Base-by-base conservation (phyloP, 1,140 invertebrate species). In the Laupala kohalensis region DNA sequence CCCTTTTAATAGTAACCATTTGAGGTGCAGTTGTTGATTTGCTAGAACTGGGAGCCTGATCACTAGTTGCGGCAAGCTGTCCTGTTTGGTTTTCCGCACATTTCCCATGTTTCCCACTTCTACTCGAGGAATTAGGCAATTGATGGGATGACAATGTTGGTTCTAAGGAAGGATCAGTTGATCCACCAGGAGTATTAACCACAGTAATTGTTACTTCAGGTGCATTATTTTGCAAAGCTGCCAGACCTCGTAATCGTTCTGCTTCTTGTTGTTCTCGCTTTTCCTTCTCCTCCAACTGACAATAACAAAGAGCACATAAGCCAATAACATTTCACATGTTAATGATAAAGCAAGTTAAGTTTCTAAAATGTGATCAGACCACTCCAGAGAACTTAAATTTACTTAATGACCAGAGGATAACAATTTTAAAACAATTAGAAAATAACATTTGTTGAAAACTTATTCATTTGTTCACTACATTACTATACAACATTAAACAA, bases 1-100 rank as follows among this genome's bases (percentile, higher is more conserved):
- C 86, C 25, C 89, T 80, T 69, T 89, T 85, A 74, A 91, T 91
- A 2, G 90, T 91, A 5, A 91, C 90, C 78, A 91, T 90, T 71
- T 89, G 86, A 29, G 86, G 70, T 23, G 70, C 30, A 9, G 67
- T 28, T 6, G 75, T 77, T 74, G 65, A 64, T 67, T 28, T 73
- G 53, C 73, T 29, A 23, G 67, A 0, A 68, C 2, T 29, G 23
- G 26, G 2, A 23, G 24, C 28, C n/a, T 27, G 5, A 28, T 6
- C 27, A 9, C 29, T 68, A 27, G 26, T 29, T 19, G 27, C 15
- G 29, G 74, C 74, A 69, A 53, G 69, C 69, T 74, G 69, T 29
- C 64, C 74, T 72, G 64, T 4, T 19, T 37, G 67, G 29, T 29
- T 68, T 29, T 68, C 28, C 29, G 66, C 70, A 71, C 74, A 74